Percentiles rank a stretch among this genome's conserved stretches.
Evolutionary conservation across 2,113 vertebrate genomes (phyloP).

Genomic region (Mobula hypostoma): DNA sequence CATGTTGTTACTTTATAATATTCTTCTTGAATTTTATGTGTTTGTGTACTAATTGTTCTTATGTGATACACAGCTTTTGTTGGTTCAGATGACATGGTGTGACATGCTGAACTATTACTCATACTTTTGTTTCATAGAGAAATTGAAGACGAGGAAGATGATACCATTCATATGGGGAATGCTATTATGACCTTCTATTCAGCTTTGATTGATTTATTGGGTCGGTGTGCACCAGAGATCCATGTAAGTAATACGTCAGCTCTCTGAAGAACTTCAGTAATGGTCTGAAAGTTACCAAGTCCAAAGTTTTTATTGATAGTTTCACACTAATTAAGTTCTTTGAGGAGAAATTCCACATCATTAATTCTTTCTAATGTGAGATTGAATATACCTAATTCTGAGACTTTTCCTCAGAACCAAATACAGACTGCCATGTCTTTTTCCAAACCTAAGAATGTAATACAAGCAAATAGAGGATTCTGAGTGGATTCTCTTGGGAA

Average conservation of each 20-base stretch:
- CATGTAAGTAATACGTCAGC: constrained; percentile 68
- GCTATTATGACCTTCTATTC: constrained; percentile 96
- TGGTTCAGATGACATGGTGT: background rate
- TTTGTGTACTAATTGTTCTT: background rate
- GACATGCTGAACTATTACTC: no score
- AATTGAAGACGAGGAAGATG: constrained; percentile 77
- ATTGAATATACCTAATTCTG: background rate
- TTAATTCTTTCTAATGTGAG: background rate
- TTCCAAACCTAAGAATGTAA: background rate
- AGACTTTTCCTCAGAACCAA: background rate
- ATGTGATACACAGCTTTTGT: background rate
- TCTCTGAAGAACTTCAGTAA: background rate
- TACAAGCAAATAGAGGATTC: background rate
- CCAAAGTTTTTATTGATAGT: background rate
- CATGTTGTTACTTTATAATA: background rate
- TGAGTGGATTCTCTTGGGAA: background rate
- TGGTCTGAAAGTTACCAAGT: background rate
- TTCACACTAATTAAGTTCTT: background rate
- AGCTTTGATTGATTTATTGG: constrained; percentile 85
- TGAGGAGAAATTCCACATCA: background rate
- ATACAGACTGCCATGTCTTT: background rate
- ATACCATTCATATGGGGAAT: constrained; percentile 91
- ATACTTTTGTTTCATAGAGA: constrained; percentile 53
- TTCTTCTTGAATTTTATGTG: background rate
- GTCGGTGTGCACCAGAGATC: constrained; percentile 93